Percentiles rank a stretch among this genome's conserved stretches.
These are phyloP conservation scores for Pogonus chalceus DNA, from an alignment of 1,140 invertebrate genomes.

Conservation along the genomic window DNA sequence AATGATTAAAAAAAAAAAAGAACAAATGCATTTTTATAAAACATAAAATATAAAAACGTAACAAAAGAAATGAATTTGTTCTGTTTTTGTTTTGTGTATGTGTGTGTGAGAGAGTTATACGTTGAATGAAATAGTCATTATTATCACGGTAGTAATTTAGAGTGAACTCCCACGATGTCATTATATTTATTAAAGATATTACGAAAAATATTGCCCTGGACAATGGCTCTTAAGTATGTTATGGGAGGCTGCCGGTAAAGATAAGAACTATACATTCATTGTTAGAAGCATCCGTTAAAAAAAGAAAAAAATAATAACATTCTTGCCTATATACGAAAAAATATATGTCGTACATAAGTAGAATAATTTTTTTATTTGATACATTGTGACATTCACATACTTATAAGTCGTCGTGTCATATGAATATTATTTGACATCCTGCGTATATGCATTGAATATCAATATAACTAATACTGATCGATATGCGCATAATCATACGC, in stretches of 20 bases:
- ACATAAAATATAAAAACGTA: too few relatives aligned
- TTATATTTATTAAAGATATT: slow-evolving; percentile 7
- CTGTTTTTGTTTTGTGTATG: background rate
- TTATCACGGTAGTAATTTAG: background rate
- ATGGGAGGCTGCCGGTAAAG: background rate
- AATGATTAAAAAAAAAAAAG: too few relatives aligned
- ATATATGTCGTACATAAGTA: background rate
- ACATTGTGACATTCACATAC: background rate
- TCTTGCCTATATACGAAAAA: background rate
- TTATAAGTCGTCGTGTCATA: background rate
- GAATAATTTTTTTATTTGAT: background rate
- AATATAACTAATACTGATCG: background rate
- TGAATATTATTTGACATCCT: slow-evolving; percentile 1
- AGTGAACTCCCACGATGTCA: slow-evolving; percentile 1
- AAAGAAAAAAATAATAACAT: background rate
- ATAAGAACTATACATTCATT: background rate
- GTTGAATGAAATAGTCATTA: background rate
- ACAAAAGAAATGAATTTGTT: background rate
- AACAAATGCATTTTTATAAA: background rate
- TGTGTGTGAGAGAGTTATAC: background rate
- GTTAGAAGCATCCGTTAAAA: background rate
- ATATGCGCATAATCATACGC: background rate
- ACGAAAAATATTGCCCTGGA: slow-evolving; percentile 5
- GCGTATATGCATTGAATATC: background rate
- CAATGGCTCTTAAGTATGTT: slow-evolving; percentile 4